These are phyloP conservation scores for Oryzias curvinotus DNA, from an alignment of 2,113 vertebrate species.

Conservation along the genomic window DNA sequence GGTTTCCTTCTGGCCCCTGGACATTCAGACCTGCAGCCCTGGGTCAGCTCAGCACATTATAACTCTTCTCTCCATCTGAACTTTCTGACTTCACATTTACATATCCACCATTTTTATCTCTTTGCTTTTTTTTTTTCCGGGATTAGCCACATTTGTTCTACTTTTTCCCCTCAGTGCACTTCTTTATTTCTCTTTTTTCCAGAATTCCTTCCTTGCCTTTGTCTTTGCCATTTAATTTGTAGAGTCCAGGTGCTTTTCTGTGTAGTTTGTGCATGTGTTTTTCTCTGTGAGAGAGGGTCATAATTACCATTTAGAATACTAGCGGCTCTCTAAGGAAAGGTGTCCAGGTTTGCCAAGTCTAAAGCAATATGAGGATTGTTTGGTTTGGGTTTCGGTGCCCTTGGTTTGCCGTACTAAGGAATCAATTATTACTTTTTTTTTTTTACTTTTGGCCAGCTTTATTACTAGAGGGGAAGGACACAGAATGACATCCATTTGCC, in stretches of 20 bases:
- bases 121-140: slow-evolving; percentile 29
- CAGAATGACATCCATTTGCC: slow-evolving; percentile 68
- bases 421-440: slow-evolving; percentile 81
- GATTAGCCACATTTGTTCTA: slow-evolving; percentile 32
- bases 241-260: slow-evolving; percentile 47
- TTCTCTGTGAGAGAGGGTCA: slow-evolving; percentile 47
- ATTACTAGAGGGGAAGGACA: slow-evolving; percentile 74
- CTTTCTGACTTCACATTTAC: slow-evolving; percentile 79
- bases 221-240: slow-evolving; percentile 69
- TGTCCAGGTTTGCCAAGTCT: slow-evolving; percentile 68
- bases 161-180: slow-evolving; percentile 25
- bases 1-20: slow-evolving; percentile 75
- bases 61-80: slow-evolving; percentile 68
- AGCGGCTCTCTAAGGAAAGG: slow-evolving; percentile 70
- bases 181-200: slow-evolving; percentile 46
- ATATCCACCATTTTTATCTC: slow-evolving; percentile 53
- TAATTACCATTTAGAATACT: slow-evolving; percentile 86
- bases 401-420: slow-evolving; percentile 66
- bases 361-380: slow-evolving; percentile 69
- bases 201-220: slow-evolving; percentile 51
- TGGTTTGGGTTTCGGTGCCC: slow-evolving; percentile 74
- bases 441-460: slow-evolving; percentile 79
- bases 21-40: slow-evolving; percentile 62
- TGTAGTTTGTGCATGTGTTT: slow-evolving; percentile 26
- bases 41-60: slow-evolving; percentile 81